Evolutionary conservation across 2,888 invertebrate species (phyloP).

Genomic region (Nyleta sp.): DNA sequence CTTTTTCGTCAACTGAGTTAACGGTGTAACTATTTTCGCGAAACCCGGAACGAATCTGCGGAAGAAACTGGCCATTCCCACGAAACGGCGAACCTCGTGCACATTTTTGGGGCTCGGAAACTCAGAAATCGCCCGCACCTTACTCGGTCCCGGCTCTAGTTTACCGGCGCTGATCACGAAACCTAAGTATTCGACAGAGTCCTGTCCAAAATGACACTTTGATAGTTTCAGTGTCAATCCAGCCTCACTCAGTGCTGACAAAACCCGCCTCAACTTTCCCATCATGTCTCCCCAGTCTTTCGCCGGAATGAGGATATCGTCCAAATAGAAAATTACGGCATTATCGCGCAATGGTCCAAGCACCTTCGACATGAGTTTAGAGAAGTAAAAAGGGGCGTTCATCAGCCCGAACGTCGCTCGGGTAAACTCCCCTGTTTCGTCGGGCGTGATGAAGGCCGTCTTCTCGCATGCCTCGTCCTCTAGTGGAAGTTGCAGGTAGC

Average conservation of each 20-base stretch:
- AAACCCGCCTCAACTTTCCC: background rate
- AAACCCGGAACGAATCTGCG: slow-evolving; percentile 20
- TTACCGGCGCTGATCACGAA: slow-evolving; percentile 59
- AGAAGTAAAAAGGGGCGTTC: slow-evolving; percentile 72
- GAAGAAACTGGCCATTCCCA: slow-evolving; percentile 64
- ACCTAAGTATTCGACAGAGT: slow-evolving; percentile 70
- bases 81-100: slow-evolving; percentile 61
- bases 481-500: slow-evolving; percentile 52
- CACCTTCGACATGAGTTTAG: slow-evolving; percentile 51
- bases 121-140: slow-evolving; percentile 60
- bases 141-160: slow-evolving; percentile 64
- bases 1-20: slow-evolving; percentile 47
- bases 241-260: background rate
- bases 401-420: slow-evolving; percentile 70
- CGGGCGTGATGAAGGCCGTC: slow-evolving; percentile 67
- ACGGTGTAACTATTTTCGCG: slow-evolving; percentile 48
- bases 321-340: background rate
- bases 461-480: slow-evolving; percentile 46
- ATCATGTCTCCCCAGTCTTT: background rate
- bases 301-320: background rate
- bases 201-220: background rate
- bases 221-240: background rate
- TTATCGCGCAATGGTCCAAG: slow-evolving; percentile 2
- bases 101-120: slow-evolving; percentile 58
- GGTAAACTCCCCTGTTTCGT: slow-evolving; percentile 69